These are phyloP conservation scores for Boleophthalmus pectinirostris DNA, from an alignment of 2,113 vertebrate genomes.

Conservation along the genomic window DNA sequence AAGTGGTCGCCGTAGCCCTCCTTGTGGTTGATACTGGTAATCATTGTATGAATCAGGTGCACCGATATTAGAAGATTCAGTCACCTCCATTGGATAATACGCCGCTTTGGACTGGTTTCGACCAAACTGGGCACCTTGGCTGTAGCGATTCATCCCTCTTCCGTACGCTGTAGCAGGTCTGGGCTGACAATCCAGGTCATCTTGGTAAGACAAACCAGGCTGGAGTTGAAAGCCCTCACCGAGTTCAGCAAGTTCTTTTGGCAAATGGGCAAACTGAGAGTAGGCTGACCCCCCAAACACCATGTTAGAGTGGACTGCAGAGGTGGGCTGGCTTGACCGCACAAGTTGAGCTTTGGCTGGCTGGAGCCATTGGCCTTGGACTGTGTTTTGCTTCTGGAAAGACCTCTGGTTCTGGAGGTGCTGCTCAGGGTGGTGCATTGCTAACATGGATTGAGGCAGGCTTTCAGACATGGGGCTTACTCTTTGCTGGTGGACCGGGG, in stretches of 20 bases:
- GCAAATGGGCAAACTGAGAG: constrained; percentile 87
- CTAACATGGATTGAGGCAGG: constrained; percentile 75
- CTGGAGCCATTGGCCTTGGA: constrained; percentile 87
- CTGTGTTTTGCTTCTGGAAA: constrained; percentile 74
- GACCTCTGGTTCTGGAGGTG: constrained; percentile 80
- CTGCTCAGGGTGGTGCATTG: constrained; percentile 84
- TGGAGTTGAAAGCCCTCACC: constrained; percentile 81
- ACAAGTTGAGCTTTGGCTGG: constrained; percentile 89
- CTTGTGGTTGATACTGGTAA: constrained; percentile 75
- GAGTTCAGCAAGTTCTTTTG: constrained; percentile 81
- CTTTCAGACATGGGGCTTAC: constrained; percentile 83
- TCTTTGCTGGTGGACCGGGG: constrained; percentile 85
- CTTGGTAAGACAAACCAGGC: constrained; percentile 78
- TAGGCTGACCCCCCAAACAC: constrained; percentile 80
- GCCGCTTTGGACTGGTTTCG: constrained; percentile 91
- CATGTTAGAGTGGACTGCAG: constrained; percentile 55
- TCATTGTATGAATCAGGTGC: constrained; percentile 45
- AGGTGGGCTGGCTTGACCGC: constrained; percentile 85
- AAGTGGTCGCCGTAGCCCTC: constrained; percentile 84
- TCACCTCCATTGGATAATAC: constrained; percentile 88
- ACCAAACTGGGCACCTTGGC: constrained; percentile 88
- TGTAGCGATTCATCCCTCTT: constrained; percentile 57
- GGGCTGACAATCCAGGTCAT: constrained; percentile 52
- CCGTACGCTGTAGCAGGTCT: constrained; percentile 80
- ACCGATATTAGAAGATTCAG: constrained; percentile 80